Base-by-base conservation (phyloP, 2,888 invertebrate species). In the Carterocephalus palaemon region DNA sequence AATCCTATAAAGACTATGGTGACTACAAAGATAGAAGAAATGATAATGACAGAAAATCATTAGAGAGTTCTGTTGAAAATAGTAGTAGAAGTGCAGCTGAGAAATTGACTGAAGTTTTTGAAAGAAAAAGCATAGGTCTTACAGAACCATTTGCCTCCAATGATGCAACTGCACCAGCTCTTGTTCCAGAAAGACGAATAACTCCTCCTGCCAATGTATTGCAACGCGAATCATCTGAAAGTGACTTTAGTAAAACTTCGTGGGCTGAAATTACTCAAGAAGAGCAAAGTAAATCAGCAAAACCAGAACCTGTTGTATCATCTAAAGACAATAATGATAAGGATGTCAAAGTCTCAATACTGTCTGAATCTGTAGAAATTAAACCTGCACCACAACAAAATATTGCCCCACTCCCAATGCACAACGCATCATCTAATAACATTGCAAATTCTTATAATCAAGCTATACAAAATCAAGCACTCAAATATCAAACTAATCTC, bases 191-290 rank as follows among this genome's bases (percentile, higher is more conserved):
- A 84, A 89, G 65, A 82, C 89, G 48, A 69, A 88, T 56, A 66
- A 83, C 60, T 20, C 82, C 84, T 5, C 68, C 75, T 4, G 76
- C 84, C 1, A 76, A 69, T 57, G 43, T 61, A 46, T 64, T 75
- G n/a, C 77, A 74, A 49, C 70, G 84, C 46, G 90, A 89, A 57
- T 86, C 87, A 2, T 57, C 67, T 38, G 88, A 86, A 63, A 88
- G 74, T 67, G 82, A 83, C 60, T 76, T 71, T 49, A 67, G 72
- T 7, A 79, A 72, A 65, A 64, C 83, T 23, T 84, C 87, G 1
- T 88, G 88, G 88, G 88, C 88, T 19, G 88, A 88, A 49, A 75
- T 68, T 13, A 57, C 83, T 19, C 84, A 79, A 56, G 88, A 88
- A 36, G 85, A 85, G 41, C 56, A 70, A 43, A 61, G 41, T 40